Evolutionary conservation across 2,113 vertebrate genomes (phyloP), one percentile per base, ranked within the genome.

Genomic region (Struthidea cinerea): DNA sequence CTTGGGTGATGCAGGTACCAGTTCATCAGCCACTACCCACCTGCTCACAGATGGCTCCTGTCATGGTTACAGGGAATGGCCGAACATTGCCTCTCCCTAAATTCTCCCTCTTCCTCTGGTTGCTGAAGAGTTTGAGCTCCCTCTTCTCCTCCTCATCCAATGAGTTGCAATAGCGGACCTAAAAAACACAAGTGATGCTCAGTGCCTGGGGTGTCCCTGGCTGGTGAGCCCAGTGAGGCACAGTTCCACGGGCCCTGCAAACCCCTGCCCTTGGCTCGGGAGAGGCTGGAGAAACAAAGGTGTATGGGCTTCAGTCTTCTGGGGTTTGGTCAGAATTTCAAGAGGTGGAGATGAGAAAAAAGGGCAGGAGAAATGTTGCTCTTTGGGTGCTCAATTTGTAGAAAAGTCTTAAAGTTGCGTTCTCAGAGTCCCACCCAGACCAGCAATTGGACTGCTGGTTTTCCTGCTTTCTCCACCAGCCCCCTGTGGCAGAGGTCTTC

Each of bases 111-210:
- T 99, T 99, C 78, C 99, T 98, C 94, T 99, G 99, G 96, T 98
- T 99, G 94, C 99, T 99, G 98, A 99, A 99, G 67, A 99, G 98
- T 96, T 99, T 99, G 70, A 99, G 98, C 95, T 99, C 99, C 79
- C 99, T 98, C 97, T 99, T 99, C 96, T 99, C 99, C 64, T 99
- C 99, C 16, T 99, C 99, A 27, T 99, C 99, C 98, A 99, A 93
- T 3, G 99, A 98, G 96, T 99, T 99, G 92, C 99, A 99, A 49
- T 99, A 99, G 53, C 99, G 99, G 13, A 99, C 99, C 99, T 99
- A 81, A 44, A 85, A 55, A 67, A 53, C 80, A 84, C 11, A 81
- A 89, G 69, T 1, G 16, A 44, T 32, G 30, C 46, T 89, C 32
- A 4, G 35, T 39, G 60, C 60, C 53, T 65, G 1, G 3, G n/a